Evolutionary conservation across 1,140 invertebrate genomes (phyloP), one percentile per base, ranked within the genome.

Genomic region (Drosophila kohkoa): DNA sequence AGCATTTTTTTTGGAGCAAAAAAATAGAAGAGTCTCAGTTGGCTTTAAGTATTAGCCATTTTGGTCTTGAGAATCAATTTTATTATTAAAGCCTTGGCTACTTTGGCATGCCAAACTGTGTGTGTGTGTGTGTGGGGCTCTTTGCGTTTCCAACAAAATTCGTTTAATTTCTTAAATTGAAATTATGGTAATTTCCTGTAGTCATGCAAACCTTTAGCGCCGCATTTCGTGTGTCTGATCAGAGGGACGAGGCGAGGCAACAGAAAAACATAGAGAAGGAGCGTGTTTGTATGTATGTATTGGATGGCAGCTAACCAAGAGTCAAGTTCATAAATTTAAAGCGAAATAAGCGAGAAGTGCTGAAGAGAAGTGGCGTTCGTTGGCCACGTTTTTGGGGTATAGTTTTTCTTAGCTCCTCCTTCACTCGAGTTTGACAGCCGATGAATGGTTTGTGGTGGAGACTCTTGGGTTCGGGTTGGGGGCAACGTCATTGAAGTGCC

Each of bases 131-230:
- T 49, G 5, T 52, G 66, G 30, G 52, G 76, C 62, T 76, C 74
- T 79, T 85, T 89, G 74, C 49, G 63, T 57, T 59, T 48, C 38
- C 13, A 76, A 70, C 66, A 67, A 70, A 89, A 89, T 81, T 89
- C 85, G 68, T 89, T 89, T 85, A 89, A 85, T 89, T 85, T 89
- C 78, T 89, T 89, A 89, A 89, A 89, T 89, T 89, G 85, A 90
- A 89, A 89, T 89, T 89, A 89, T 89, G 85, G 85, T 89, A 89
- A 89, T 89, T 79, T 89, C 85, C 85, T 74, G 78, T 71, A 89
- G 85, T 79, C 85, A 89, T 85, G 85, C 85, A 83, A 89, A 62
- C 81, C 77, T 75, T 89, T 79, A 75, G 77, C 67, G 70, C 69
- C 63, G 48, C 77, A 54, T 64, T 81, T 83, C 85, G 81, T 88